Conservation (phyloP, 2,797 vertebrate genomes). For the Parambassis ranga region DNA sequence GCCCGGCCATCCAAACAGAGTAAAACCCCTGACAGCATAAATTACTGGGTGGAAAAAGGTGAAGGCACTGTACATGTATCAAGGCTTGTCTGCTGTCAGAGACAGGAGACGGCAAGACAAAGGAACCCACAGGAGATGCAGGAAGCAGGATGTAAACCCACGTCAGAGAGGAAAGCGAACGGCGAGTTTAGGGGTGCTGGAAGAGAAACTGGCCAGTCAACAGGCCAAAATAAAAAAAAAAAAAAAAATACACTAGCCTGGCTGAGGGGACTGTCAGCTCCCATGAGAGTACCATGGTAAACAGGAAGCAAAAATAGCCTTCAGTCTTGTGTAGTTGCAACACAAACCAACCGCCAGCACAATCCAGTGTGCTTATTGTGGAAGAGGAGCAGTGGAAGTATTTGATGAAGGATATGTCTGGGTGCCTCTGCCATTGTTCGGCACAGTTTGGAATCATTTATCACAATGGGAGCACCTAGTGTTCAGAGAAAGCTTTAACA, state of each 20-base stretch:
- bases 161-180: slow-evolving; percentile 1
- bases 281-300: slow-evolving; percentile 44
- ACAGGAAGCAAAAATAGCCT: slow-evolving; percentile 49
- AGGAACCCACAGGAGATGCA: slow-evolving; percentile 25
- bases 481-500: slow-evolving; percentile 53
- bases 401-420: slow-evolving; percentile 62
- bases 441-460: slow-evolving; percentile 66
- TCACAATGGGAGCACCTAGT: slow-evolving; percentile 68
- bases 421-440: slow-evolving; percentile 57
- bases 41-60: slow-evolving; percentile 66
- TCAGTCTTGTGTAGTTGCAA: slow-evolving; percentile 21
- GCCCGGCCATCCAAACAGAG: slow-evolving; percentile 56
- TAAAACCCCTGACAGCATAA: slow-evolving; percentile 70
- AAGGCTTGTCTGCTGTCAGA: slow-evolving; percentile 65
- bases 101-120: slow-evolving; percentile 52
- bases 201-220: slow-evolving; percentile 17
- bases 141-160: slow-evolving; percentile 18
- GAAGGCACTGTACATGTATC: slow-evolving; percentile 60
- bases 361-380: slow-evolving; percentile 39
- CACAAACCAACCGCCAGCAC: slow-evolving; percentile 44
- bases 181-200: slow-evolving; percentile 7
- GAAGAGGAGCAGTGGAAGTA: slow-evolving; percentile 47
- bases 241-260: slow-evolving; percentile 13
- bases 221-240: too few relatives aligned
- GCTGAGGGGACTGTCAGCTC: slow-evolving; percentile 48